Percentiles rank a stretch among this genome's conserved stretches.
These are phyloP conservation scores for Nibea coibor DNA, from an alignment of 2,113 vertebrate species.

Conservation along the genomic window DNA sequence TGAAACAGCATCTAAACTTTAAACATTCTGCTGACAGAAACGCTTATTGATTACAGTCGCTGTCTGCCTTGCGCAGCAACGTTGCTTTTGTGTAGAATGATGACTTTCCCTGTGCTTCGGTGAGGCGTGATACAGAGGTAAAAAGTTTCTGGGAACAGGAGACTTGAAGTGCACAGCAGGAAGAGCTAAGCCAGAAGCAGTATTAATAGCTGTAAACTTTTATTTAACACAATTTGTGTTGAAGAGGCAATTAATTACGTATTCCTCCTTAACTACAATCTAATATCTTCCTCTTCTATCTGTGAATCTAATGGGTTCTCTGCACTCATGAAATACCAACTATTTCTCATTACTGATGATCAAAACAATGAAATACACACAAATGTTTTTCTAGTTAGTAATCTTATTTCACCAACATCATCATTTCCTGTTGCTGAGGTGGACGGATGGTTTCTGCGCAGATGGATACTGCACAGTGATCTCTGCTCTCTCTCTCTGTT, in stretches of 20 bases:
- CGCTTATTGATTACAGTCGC: neutral
- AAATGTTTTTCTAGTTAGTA: neutral
- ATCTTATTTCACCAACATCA: neutral
- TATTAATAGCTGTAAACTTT: constrained; percentile 16
- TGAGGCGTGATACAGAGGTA: constrained; percentile 3
- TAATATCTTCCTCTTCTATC: neutral
- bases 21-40: neutral
- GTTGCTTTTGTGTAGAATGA: neutral
- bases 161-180: neutral
- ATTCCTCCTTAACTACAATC: neutral
- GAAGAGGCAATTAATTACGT: constrained; percentile 11
- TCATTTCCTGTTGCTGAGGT: neutral
- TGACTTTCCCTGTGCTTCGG: neutral
- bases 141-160: neutral
- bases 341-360: constrained; percentile 5
- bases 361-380: neutral
- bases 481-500: neutral
- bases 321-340: neutral
- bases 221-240: constrained; percentile 15
- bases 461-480: neutral
- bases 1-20: neutral
- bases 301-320: neutral
- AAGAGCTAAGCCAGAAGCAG: neutral
- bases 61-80: neutral
- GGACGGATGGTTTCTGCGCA: too few relatives aligned